A percentile compares a stretch with the other conserved stretches of the same genome.
These are phyloP conservation scores for Lasius fuliginosus DNA, from an alignment of 2,888 invertebrate species.

Conservation along the genomic window DNA sequence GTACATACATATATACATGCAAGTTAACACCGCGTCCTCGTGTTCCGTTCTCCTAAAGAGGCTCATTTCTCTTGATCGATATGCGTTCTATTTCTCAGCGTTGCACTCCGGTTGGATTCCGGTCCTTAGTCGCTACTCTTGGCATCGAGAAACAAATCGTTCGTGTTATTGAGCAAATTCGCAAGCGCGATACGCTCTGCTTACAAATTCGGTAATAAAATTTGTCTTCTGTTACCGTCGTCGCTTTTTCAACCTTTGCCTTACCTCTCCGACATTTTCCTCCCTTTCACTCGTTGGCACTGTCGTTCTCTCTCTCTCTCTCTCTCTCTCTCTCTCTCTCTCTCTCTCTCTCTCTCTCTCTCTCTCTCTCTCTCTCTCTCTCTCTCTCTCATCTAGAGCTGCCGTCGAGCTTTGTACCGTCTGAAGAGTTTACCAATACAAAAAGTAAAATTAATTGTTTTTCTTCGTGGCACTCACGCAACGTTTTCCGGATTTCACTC, in stretches of 20 bases:
- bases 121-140: constrained; percentile 17
- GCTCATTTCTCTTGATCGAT: constrained; percentile 35
- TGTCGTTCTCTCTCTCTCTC: not conserved
- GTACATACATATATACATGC: not conserved
- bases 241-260: constrained; percentile 29
- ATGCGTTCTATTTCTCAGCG: constrained; percentile 24
- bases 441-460: constrained; percentile 47
- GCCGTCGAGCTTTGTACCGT: not conserved
- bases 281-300: not conserved
- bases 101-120: constrained; percentile 21
- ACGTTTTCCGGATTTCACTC: constrained; percentile 7
- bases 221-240: constrained; percentile 59
- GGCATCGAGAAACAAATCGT: constrained; percentile 64
- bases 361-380: not conserved
- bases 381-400: not conserved
- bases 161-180: constrained; percentile 76
- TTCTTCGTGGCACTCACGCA: constrained; percentile 10
- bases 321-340: not conserved
- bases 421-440: constrained; percentile 31
- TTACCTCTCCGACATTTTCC: not conserved
- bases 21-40: not conserved
- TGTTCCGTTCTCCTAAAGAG: not conserved
- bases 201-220: constrained; percentile 71
- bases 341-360: not conserved
- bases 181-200: constrained; percentile 58